A percentile compares a stretch with the other conserved stretches of the same genome.
Evolutionary conservation across 2,797 vertebrate genomes (phyloP).

Genomic region (Harpagifer antarcticus): DNA sequence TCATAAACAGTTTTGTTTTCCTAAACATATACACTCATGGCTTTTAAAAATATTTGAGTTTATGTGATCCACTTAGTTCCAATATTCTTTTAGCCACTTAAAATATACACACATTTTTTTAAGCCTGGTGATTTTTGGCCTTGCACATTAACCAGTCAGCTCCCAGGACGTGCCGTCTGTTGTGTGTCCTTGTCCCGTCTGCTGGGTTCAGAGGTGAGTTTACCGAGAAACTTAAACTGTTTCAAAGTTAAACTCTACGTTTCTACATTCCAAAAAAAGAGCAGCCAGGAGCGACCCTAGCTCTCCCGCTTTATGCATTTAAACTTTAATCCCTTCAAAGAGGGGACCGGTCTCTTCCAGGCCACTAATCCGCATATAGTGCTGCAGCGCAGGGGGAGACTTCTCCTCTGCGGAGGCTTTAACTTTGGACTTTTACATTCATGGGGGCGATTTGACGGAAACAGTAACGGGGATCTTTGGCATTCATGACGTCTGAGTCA

Average conservation of each 20-base stretch:
- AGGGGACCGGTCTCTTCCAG: constrained; percentile 68
- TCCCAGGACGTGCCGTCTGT: constrained; percentile 47
- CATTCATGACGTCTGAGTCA: constrained; percentile 84
- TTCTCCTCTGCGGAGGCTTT: constrained; percentile 75
- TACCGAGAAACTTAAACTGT: constrained; percentile 81
- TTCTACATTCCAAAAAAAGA: constrained; percentile 53
- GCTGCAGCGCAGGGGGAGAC: constrained; percentile 69
- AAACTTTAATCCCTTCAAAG: constrained; percentile 83
- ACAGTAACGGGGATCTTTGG: constrained; percentile 82
- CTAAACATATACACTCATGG: not conserved
- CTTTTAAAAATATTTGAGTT: not conserved
- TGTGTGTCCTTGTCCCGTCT: constrained; percentile 52
- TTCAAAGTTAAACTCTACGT: constrained; percentile 74
- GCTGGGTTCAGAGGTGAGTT: constrained; percentile 81
- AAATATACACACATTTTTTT: not conserved
- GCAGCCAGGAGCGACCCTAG: constrained; percentile 71
- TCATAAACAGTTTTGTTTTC: not conserved
- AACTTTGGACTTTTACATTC: constrained; percentile 86
- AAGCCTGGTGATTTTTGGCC: not conserved
- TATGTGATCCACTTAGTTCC: not conserved
- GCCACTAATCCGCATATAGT: constrained; percentile 83
- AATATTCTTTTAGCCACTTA: not conserved
- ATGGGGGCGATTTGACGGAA: constrained; percentile 82
- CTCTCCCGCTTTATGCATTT: constrained; percentile 65
- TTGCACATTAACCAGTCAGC: constrained; percentile 5